Conservation (phyloP, 2,888 invertebrate genomes). For the Andrena marginata region DNA sequence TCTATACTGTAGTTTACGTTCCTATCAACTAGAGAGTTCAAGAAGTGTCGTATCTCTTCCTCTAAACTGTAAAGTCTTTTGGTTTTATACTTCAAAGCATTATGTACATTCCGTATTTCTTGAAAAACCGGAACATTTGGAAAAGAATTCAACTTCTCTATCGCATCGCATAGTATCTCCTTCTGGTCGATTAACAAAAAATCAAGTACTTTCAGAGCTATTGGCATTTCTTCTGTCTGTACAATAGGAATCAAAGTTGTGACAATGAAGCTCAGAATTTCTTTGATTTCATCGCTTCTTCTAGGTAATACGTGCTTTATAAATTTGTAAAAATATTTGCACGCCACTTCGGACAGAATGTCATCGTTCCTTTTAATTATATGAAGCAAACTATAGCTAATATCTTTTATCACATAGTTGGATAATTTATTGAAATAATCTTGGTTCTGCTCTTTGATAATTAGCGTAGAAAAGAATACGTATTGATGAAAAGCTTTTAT, state of each 20-base stretch:
- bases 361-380: constrained; percentile 84
- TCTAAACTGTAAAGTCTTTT: constrained; percentile 75
- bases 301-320: constrained; percentile 85
- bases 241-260: constrained; percentile 86
- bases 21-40: constrained; percentile 82
- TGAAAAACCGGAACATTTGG: constrained; percentile 84
- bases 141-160: constrained; percentile 86
- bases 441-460: constrained; percentile 83
- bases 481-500: constrained; percentile 87
- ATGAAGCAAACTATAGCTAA: constrained; percentile 86
- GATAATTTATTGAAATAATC: constrained; percentile 84
- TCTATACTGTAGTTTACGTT: constrained; percentile 83
- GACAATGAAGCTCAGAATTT: constrained; percentile 86
- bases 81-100: constrained; percentile 79
- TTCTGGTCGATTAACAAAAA: constrained; percentile 87
- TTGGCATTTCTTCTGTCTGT: constrained; percentile 70
- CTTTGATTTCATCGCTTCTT: constrained; percentile 84
- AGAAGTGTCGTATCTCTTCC: constrained; percentile 86
- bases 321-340: constrained; percentile 85
- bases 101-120: constrained; percentile 79
- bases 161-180: constrained; percentile 84
- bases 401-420: constrained; percentile 87
- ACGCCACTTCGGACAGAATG: constrained; percentile 73
- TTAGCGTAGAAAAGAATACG: constrained; percentile 85
- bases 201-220: constrained; percentile 85